Base-by-base conservation (phyloP, 2,888 invertebrate species). In the Pemphredon lugubris region DNA sequence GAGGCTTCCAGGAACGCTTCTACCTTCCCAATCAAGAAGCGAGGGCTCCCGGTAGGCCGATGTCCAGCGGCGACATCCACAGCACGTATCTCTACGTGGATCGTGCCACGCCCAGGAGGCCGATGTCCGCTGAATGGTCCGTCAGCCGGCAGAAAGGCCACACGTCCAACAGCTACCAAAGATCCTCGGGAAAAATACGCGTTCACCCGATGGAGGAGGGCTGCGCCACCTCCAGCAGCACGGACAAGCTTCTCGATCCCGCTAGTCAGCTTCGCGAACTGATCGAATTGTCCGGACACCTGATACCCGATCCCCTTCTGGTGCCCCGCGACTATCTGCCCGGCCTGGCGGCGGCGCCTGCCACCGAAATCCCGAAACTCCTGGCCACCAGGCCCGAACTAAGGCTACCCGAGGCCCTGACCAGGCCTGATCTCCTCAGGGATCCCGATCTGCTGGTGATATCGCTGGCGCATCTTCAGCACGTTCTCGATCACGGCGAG, bases 361-460 rank as follows among this genome's bases (percentile, higher is more conserved):
- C 93, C 0, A 92, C 91, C 54, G 96, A 96, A 91, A 96, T 96
- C 70, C 96, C 96, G 0, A 92, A 94, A 53, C 90, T 96, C 44
- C 88, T 96, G 32, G 91, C 93, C 67, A 93, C 94, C 60, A 91
- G 95, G 68, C 95, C 95, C 0, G 95, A 95, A 87, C 89, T 95
- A 34, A 91, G 95, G 77, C 85, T 95, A 76, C 94, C 95, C 0
- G 94, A 95, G 86, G 95, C 94, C 0, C 92, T 95, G 73, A 93
- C 94, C 1, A 94, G 92, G 84, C 95, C 95, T 0, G 92, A 94
- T 76, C 91, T 95, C 7, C 90, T 95, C 40, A 93, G 94, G 84
- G 95, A 96, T 90, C 95, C 95, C 0, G 94, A 96, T 86, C 93
- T 96, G 76, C 89, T 96, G 51, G 95, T 96, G 16, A 93, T 96